These are phyloP conservation scores for Bufotes viridis DNA, from an alignment of 2,797 vertebrate species.

Conservation along the genomic window DNA sequence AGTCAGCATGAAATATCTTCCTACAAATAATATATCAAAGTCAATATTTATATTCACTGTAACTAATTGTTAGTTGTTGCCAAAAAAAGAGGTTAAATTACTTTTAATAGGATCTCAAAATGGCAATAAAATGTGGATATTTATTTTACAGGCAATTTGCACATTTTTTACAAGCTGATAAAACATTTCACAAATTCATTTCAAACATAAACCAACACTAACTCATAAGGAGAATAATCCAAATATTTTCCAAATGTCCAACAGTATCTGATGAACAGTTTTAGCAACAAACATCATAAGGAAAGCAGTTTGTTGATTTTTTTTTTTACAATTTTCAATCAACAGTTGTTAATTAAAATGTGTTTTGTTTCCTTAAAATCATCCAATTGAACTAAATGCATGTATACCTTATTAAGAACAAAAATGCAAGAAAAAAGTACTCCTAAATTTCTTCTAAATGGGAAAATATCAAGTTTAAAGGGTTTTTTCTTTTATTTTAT, in stretches of 20 bases:
- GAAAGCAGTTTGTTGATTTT: too few species aligned
- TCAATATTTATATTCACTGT: neutral
- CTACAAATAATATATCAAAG: neutral
- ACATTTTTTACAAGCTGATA: neutral
- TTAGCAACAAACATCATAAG: neutral
- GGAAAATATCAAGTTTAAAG: too few species aligned
- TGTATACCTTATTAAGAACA: too few species aligned
- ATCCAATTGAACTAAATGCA: neutral
- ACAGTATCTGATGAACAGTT: neutral
- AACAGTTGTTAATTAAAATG: too few species aligned
- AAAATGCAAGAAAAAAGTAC: too few species aligned
- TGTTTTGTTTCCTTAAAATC: too few species aligned
- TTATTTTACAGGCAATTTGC: neutral
- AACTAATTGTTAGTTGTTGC: neutral
- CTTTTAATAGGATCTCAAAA: neutral
- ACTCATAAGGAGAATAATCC: neutral
- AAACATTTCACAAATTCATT: constrained; percentile 1
- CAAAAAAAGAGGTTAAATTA: neutral
- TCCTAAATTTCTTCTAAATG: too few species aligned
- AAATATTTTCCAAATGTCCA: neutral
- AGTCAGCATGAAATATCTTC: neutral
- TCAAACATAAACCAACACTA: neutral
- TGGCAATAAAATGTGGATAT: neutral
- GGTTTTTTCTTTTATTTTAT: too few species aligned
- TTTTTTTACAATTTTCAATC: too few species aligned